A percentile compares a stretch with the other conserved stretches of the same genome.
phyloP scores from a whole-genome alignment of 2,797 vertebrate species.

The Triplophysa yarkandensis region DNA sequence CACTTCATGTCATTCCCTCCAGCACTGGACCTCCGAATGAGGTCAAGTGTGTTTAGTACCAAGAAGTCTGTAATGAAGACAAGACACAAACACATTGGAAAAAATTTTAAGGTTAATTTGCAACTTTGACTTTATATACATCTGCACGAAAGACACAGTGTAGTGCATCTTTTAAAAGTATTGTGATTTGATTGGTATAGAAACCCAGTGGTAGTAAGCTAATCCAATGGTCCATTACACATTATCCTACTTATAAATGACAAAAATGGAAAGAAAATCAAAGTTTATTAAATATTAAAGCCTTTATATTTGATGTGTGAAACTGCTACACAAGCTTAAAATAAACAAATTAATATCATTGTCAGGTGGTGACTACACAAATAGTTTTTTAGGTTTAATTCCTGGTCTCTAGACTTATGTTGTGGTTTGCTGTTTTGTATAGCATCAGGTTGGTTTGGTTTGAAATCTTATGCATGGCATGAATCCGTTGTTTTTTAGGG shows the following conservation, averaged over 20 bases:
- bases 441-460: not conserved
- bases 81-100: not conserved
- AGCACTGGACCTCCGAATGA: not conserved
- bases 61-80: slow-evolving; percentile 7
- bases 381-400: no score
- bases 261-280: no score
- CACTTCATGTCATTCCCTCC: slow-evolving; percentile 9
- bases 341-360: no score
- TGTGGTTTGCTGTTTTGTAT: not conserved
- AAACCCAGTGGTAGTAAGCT: not conserved
- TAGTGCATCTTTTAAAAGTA: not conserved
- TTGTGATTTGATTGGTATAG: not conserved
- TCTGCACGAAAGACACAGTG: not conserved
- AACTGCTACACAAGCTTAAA: no score
- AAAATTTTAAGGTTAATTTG: not conserved
- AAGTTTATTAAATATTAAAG: no score
- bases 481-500: not conserved
- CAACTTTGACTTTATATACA: not conserved
- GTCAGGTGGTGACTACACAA: no score
- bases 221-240: no score
- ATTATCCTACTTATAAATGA: no score
- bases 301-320: no score
- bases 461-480: not conserved
- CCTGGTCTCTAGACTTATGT: not conserved
- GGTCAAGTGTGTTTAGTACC: not conserved